phyloP scores from a whole-genome alignment of 2,113 vertebrate genomes.

The Zeus faber region DNA sequence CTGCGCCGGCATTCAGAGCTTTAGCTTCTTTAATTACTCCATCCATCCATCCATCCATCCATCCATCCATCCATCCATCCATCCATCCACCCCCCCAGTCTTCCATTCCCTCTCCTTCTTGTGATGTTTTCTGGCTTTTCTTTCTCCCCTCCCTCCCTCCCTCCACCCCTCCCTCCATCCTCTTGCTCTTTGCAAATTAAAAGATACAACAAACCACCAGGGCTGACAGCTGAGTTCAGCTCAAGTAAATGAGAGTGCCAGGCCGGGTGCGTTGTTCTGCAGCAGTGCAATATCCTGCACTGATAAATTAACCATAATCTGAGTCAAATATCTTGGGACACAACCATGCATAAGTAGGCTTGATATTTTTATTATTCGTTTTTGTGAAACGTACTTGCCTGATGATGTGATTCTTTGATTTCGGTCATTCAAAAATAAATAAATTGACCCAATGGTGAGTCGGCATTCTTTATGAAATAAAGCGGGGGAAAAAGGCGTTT shows the following conservation, averaged over 20 bases:
- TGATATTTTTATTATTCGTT: too few species aligned
- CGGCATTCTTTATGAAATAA: too few species aligned
- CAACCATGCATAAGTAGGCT: too few species aligned
- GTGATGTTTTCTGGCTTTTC: neutral
- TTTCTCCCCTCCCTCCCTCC: constrained; percentile 11
- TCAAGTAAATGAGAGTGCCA: constrained; percentile 26
- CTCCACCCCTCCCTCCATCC: neutral
- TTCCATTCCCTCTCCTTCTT: neutral
- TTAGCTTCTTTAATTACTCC: constrained; percentile 51
- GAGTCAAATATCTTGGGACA: too few species aligned
- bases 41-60: constrained; percentile 8
- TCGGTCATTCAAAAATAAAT: too few species aligned
- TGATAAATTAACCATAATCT: too few species aligned
- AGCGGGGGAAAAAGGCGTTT: too few species aligned
- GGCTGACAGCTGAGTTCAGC: constrained; percentile 45
- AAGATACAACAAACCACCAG: constrained; percentile 45
- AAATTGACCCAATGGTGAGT: too few species aligned
- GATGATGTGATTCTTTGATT: too few species aligned
- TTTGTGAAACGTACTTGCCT: too few species aligned
- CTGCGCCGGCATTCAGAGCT: constrained; percentile 20
- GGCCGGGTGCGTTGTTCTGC: neutral
- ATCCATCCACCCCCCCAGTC: too few species aligned
- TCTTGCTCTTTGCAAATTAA: constrained; percentile 51
- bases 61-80: constrained; percentile 18
- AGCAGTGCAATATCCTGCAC: too few species aligned